These are phyloP conservation scores for Brachyopa scutellaris DNA, from an alignment of 2,888 invertebrate genomes.

Conservation along the genomic window DNA sequence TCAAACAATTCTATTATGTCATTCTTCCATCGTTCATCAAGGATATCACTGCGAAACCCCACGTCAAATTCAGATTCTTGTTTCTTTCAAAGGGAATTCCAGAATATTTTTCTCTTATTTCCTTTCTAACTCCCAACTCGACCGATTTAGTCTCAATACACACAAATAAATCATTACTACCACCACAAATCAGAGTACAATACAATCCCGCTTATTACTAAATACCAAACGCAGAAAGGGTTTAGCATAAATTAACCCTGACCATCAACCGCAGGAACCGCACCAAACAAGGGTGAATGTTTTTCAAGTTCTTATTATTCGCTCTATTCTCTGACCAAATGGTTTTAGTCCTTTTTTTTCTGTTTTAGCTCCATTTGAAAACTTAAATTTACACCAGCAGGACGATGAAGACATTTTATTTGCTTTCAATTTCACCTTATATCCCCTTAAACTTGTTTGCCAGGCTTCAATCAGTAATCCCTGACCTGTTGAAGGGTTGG, in stretches of 20 bases:
- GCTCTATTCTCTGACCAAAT: constrained; percentile 22
- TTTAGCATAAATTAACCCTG: constrained; percentile 36
- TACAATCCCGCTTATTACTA: constrained; percentile 1
- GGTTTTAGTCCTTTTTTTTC: constrained; percentile 2
- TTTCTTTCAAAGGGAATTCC: not conserved
- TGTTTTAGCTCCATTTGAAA: constrained; percentile 9
- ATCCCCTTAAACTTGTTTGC: too few relatives aligned
- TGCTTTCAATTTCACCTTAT: constrained; percentile 1
- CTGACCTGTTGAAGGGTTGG: constrained; percentile 48
- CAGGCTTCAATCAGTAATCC: constrained; percentile 20
- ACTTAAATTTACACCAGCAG: constrained; percentile 2
- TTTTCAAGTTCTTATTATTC: constrained; percentile 25
- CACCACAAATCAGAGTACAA: constrained; percentile 16
- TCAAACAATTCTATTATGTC: too few relatives aligned
- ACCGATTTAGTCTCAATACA: constrained; percentile 12
- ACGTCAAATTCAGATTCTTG: not conserved
- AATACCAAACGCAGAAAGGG: not conserved
- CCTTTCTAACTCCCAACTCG: constrained; percentile 1
- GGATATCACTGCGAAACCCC: not conserved
- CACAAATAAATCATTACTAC: constrained; percentile 24
- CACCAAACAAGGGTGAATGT: constrained; percentile 29
- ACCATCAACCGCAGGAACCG: not conserved
- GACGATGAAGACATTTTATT: constrained; percentile 3
- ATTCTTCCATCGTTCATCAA: not conserved
- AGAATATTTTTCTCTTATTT: too few relatives aligned